These are phyloP conservation scores for Papio anubis DNA, from an alignment of 2,113 vertebrate species.

Conservation along the genomic window DNA sequence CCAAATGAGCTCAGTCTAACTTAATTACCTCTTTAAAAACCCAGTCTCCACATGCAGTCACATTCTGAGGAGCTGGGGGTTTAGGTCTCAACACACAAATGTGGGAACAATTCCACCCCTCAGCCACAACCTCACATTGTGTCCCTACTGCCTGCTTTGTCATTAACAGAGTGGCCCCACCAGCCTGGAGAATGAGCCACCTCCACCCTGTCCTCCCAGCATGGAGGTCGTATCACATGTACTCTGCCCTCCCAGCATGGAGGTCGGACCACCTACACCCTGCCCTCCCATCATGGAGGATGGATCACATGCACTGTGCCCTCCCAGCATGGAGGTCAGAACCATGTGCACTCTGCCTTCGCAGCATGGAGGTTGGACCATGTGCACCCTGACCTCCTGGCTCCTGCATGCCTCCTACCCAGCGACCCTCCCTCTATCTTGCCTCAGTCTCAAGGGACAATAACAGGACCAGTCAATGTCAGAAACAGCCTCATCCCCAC, in stretches of 20 bases:
- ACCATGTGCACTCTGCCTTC: accelerated
- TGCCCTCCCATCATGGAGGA: no score
- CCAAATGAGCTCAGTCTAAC: background rate
- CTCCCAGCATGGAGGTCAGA: accelerated
- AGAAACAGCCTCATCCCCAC: no score
- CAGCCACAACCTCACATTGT: no score
- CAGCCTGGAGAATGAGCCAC: no score
- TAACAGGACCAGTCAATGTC: no score
- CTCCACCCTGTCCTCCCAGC: no score
- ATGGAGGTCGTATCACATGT: no score
- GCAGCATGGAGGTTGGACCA: no score
- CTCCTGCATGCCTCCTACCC: no score
- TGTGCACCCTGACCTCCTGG: background rate
- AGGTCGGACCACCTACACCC: accelerated
- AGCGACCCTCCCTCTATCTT: no score
- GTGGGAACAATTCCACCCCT: background rate
- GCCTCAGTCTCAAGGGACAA: no score
- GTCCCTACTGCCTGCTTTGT: accelerated
- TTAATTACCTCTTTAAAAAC: background rate
- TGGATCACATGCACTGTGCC: accelerated
- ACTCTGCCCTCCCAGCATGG: background rate
- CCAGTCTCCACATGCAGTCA: accelerated
- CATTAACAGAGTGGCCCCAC: no score
- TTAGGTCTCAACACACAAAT: accelerated
- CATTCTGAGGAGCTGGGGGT: background rate